Percentiles rank a stretch among this genome's conserved stretches.
Conservation (phyloP, 1,140 invertebrate species). For the Anthonomus grandis region DNA sequence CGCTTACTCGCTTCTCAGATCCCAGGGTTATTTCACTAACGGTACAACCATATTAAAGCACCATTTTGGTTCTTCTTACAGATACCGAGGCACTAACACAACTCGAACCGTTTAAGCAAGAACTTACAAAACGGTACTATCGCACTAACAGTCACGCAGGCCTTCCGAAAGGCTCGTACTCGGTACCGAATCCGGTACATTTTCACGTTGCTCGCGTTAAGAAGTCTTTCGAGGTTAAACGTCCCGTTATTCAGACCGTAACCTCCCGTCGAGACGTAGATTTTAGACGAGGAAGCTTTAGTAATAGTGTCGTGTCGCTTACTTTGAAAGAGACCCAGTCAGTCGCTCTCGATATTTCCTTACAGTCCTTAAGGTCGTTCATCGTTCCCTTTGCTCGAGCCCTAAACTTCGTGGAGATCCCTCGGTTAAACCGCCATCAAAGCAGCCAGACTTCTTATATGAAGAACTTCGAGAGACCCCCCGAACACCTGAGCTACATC, state of each 20-base stretch:
- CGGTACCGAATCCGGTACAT: constrained; percentile 45
- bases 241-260: constrained; percentile 33
- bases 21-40: too few species aligned
- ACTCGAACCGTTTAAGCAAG: background rate
- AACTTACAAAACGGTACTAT: constrained; percentile 27
- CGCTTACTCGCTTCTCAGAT: too few species aligned
- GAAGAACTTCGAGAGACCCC: constrained; percentile 18
- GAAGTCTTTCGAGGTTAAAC: constrained; percentile 20
- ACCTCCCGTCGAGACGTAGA: background rate
- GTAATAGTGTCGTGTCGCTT: constrained; percentile 30
- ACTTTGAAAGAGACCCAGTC: constrained; percentile 33
- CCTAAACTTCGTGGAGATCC: constrained; percentile 33
- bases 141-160: constrained; percentile 43
- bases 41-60: too few species aligned
- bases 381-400: constrained; percentile 42
- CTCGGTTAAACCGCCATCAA: constrained; percentile 23
- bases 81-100: constrained; percentile 18
- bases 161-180: constrained; percentile 45
- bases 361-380: constrained; percentile 38
- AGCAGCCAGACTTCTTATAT: constrained; percentile 39
- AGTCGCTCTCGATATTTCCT: constrained; percentile 37
- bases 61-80: constrained; percentile 12
- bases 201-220: constrained; percentile 42
- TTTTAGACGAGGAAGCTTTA: background rate
- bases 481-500: constrained; percentile 2